Evolutionary conservation across 2,888 invertebrate genomes (phyloP), one percentile per base, ranked within the genome.

Genomic region (Spodoptera littoralis): DNA sequence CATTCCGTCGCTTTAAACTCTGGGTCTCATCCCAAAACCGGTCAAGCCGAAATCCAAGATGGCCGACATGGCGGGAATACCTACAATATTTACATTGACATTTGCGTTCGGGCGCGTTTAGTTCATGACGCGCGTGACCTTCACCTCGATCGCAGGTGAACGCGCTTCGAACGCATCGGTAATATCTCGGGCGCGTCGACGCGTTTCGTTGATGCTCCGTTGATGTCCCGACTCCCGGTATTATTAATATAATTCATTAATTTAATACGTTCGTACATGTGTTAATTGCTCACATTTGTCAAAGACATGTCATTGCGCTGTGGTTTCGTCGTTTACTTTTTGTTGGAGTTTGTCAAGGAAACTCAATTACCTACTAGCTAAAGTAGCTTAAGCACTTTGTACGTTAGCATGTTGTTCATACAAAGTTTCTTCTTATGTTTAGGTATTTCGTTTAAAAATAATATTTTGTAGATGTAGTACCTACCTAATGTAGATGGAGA

Each of bases 131-230:
- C 81, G 83, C 76, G 84, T 89, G 92, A 92, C 94, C 94, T 94
- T 94, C 92, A 94, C 94, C 94, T 91, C 90, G 83, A 90, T 92
- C 84, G 84, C 90, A 91, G 92, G 90, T 91, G 91, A 89, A 89
- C 88, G 89, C 84, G 88, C 88, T 86, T 82, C 80, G 78, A 80
- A 83, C 85, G 80, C 82, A 84, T 80, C 84, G 80, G 77, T 77
- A 73, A 70, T 74, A 75, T 63, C 70, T 75, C 82, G 46, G 66
- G 65, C 77, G 81, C 73, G 71, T 18, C 66, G 72, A 76, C 78
- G 75, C 77, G 80, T 77, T 80, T 66, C 66, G 68, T 70, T 72
- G 73, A 68, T 69, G 61, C 46, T 56, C 53, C 62, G 50, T 44
- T 51, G 56, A 62, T 72, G 64, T 69, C 64, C 61, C 59, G 55